Evolutionary conservation across 2,797 vertebrate species (phyloP).

Genomic region (Triplophysa bombifrons): DNA sequence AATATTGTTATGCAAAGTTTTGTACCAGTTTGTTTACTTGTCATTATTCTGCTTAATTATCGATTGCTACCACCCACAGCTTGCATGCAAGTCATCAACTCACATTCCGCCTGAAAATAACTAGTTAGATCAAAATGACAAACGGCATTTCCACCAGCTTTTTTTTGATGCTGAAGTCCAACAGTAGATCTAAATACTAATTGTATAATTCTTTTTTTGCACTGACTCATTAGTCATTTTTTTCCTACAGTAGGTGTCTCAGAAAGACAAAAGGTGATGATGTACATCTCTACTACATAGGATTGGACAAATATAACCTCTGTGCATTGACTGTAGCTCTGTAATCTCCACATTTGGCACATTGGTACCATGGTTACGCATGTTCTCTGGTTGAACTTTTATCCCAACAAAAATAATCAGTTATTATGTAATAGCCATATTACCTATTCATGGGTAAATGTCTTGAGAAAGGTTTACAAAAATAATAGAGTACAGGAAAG

Average conservation of each 20-base stretch:
- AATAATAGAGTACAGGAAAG: not conserved
- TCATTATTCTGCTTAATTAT: not conserved
- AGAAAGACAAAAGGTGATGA: not conserved
- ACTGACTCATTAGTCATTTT: not conserved
- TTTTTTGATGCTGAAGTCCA: too few species aligned
- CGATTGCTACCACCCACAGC: not conserved
- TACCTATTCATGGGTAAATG: not conserved
- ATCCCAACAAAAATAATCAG: not conserved
- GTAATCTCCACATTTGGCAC: not conserved
- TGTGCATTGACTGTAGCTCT: not conserved
- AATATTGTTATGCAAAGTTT: not conserved
- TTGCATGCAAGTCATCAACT: not conserved
- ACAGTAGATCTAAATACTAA: too few species aligned
- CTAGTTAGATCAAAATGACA: not conserved
- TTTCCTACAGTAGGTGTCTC: not conserved
- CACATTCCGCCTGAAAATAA: not conserved
- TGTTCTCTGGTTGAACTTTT: not conserved
- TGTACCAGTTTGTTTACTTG: not conserved
- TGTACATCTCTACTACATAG: too few species aligned
- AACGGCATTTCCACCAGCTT: too few species aligned
- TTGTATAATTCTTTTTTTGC: not conserved
- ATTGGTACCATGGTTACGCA: not conserved
- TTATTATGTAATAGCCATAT: not conserved
- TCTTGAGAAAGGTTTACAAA: not conserved
- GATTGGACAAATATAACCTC: too few species aligned